Conservation (phyloP, 2,888 invertebrate genomes). For the Dysmachus trigonus region DNA sequence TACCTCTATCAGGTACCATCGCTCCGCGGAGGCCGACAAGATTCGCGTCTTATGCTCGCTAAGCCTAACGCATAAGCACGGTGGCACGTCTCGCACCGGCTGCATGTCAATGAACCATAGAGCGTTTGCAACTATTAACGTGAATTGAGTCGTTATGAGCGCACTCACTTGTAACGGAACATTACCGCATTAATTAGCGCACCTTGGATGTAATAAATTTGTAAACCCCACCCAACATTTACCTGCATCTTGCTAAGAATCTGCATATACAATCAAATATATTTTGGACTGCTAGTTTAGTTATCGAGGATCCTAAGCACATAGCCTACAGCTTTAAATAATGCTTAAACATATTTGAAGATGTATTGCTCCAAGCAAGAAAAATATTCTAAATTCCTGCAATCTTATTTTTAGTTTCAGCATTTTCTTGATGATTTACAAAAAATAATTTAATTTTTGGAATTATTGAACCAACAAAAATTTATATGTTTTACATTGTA, state of each 20-base stretch:
- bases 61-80: not conserved
- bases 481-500: no score
- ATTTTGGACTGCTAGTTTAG: no score
- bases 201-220: not conserved
- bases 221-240: not conserved
- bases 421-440: no score
- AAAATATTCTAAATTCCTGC: no score
- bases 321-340: no score
- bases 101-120: conserved; percentile 35
- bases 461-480: no score
- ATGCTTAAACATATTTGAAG: no score
- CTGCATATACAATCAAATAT: no score
- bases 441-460: no score
- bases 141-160: not conserved
- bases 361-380: no score
- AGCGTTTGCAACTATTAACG: not conserved
- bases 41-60: not conserved
- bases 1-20: not conserved
- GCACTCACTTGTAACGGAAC: conserved; percentile 11
- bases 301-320: no score
- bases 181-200: not conserved
- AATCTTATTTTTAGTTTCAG: no score
- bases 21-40: not conserved
- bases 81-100: not conserved
- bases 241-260: not conserved